Conservation (phyloP, 2,797 vertebrate genomes). For the Lutjanus campechanus region DNA sequence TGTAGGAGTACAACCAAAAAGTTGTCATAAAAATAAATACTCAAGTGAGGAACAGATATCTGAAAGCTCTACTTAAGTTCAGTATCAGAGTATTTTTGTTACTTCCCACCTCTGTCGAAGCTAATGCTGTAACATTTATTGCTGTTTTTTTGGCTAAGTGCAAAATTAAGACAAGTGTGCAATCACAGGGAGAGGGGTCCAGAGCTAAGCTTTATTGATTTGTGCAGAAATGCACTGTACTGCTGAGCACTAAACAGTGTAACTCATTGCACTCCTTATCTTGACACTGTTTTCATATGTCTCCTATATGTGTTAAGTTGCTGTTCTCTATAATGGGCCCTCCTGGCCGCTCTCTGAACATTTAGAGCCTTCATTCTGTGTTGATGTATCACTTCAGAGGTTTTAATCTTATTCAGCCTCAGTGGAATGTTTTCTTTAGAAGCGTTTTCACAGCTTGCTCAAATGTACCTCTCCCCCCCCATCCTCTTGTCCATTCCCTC, state of each 20-base stretch:
- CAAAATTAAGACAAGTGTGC: constrained; percentile 38
- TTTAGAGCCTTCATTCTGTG: constrained; percentile 50
- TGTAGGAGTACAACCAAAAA: no score
- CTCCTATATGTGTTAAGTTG: constrained; percentile 56
- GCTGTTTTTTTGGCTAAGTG: constrained; percentile 25
- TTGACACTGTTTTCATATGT: constrained; percentile 57
- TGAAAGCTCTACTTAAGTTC: no score
- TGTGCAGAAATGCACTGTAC: constrained; percentile 15
- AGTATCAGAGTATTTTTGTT: no score
- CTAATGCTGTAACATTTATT: constrained; percentile 29
- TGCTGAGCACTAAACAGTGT: constrained; percentile 7
- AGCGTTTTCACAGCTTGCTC: constrained; percentile 66
- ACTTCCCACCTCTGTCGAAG: no score
- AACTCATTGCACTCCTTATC: constrained; percentile 51
- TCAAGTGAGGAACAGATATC: no score
- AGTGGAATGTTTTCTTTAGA: constrained; percentile 71
- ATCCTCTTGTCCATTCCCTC: constrained; percentile 27
- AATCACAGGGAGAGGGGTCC: constrained; percentile 19
- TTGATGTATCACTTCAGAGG: constrained; percentile 70
- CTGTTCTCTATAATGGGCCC: constrained; percentile 55
- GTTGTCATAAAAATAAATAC: no score
- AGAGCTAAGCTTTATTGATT: constrained; percentile 40
- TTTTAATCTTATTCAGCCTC: constrained; percentile 63
- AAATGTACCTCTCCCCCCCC: constrained; percentile 35
- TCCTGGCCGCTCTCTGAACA: constrained; percentile 44